phyloP scores from a whole-genome alignment of 2,113 vertebrate species.

The Pelusios castaneus region DNA sequence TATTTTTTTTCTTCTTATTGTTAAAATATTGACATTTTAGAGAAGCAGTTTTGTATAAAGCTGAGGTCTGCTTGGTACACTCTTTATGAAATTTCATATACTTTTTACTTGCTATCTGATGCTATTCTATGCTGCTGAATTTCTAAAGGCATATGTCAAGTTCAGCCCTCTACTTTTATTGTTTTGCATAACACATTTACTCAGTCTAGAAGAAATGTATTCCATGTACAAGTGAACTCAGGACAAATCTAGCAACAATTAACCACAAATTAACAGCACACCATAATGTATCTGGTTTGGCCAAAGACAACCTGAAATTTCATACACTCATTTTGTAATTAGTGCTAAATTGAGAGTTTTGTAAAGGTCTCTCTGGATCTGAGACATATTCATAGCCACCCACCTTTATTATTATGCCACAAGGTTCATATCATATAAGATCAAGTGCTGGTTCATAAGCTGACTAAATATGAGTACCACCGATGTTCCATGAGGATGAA shows the following conservation, averaged over 20 bases:
- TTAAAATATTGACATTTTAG: not conserved
- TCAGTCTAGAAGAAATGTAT: constrained; percentile 20
- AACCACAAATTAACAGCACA: not conserved
- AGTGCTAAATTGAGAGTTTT: not conserved
- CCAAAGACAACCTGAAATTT: constrained; percentile 43
- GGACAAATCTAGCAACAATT: constrained; percentile 36
- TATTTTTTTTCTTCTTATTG: not conserved
- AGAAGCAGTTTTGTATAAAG: not conserved
- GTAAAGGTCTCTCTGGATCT: not conserved
- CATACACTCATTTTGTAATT: not conserved
- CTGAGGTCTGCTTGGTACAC: not conserved
- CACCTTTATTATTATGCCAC: not conserved
- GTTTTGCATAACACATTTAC: constrained; percentile 30
- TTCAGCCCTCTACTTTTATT: constrained; percentile 9
- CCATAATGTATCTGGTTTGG: constrained; percentile 44
- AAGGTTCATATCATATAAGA: not conserved
- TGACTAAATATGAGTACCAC: not conserved
- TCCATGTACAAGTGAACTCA: constrained; percentile 12
- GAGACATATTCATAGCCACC: not conserved
- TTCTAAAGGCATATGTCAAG: not conserved
- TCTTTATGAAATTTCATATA: not conserved
- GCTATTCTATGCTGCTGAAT: not conserved
- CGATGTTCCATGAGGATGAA: constrained; percentile 16
- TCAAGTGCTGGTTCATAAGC: not conserved
- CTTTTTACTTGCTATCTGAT: not conserved